phyloP scores from a whole-genome alignment of 1,140 invertebrate genomes.

The Drosophila lowei region DNA sequence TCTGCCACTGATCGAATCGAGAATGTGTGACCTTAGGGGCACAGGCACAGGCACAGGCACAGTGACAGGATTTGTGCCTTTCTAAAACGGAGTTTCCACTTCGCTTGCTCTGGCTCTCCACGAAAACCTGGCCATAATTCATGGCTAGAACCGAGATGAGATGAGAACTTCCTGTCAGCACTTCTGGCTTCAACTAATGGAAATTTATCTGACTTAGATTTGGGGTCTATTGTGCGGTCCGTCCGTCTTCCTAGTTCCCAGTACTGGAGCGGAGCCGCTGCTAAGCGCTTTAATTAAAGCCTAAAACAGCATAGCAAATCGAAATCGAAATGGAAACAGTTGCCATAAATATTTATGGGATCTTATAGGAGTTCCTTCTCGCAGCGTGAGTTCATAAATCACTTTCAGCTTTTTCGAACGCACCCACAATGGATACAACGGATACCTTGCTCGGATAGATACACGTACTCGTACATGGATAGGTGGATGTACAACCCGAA shows the following conservation, averaged over 20 bases:
- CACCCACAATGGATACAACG: slow-evolving; percentile 58
- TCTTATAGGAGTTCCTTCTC: slow-evolving; percentile 9
- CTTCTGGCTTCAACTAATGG: slow-evolving; percentile 34
- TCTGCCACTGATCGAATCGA: slow-evolving; percentile 23
- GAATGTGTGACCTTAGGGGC: slow-evolving; percentile 46
- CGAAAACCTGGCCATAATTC: slow-evolving; percentile 56
- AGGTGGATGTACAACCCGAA: slow-evolving; percentile 3
- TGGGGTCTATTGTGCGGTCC: slow-evolving; percentile 4
- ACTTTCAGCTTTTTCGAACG: slow-evolving; percentile 49
- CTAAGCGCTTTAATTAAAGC: slow-evolving; percentile 63
- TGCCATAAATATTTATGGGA: slow-evolving; percentile 66
- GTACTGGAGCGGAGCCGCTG: slow-evolving; percentile 2
- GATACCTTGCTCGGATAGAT: no score
- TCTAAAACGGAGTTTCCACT: slow-evolving; percentile 58
- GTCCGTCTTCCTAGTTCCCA: slow-evolving; percentile 20
- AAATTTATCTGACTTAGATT: slow-evolving; percentile 43
- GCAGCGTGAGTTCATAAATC: slow-evolving; percentile 63
- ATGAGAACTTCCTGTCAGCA: slow-evolving; percentile 68
- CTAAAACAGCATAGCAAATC: slow-evolving; percentile 59
- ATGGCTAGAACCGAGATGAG: slow-evolving; percentile 49
- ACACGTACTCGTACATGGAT: not conserved
- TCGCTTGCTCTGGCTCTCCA: slow-evolving; percentile 22
- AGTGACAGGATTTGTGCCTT: slow-evolving; percentile 60
- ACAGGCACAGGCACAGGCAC: slow-evolving; percentile 54
- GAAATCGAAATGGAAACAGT: slow-evolving; percentile 59